A percentile compares a stretch with the other conserved stretches of the same genome.
Evolutionary conservation across 1,140 invertebrate genomes (phyloP).

Genomic region (Musca vetustissima): DNA sequence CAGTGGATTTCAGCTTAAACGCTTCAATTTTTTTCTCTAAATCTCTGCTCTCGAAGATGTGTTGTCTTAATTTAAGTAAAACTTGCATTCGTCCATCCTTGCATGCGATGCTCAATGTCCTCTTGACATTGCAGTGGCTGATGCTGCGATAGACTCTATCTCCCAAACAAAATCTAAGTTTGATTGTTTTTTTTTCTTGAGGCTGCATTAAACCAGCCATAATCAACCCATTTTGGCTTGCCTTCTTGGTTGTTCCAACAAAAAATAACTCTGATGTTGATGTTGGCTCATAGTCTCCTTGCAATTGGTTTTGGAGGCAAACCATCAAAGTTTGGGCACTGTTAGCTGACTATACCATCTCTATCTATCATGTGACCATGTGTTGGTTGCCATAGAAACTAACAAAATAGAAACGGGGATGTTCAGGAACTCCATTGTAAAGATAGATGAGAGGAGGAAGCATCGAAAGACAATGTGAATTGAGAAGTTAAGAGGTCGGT

Average conservation of each 20-base stretch:
- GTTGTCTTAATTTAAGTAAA: conserved; percentile 1
- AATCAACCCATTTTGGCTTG: not conserved
- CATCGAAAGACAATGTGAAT: not conserved
- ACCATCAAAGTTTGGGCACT: not conserved
- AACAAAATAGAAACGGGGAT: not conserved
- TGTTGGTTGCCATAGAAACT: no score
- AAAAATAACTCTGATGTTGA: not conserved
- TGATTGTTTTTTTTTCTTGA: conserved; percentile 20
- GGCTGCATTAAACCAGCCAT: not conserved
- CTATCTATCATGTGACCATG: not conserved
- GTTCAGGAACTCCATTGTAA: not conserved
- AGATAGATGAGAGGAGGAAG: not conserved
- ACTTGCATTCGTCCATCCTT: not conserved
- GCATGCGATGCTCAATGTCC: no score
- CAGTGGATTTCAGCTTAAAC: no score
- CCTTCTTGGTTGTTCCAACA: not conserved
- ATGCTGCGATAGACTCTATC: no score
- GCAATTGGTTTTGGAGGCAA: not conserved
- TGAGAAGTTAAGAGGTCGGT: conserved; percentile 14
- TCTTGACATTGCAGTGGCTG: not conserved
- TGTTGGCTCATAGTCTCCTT: not conserved
- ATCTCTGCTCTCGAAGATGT: not conserved
- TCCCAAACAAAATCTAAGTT: not conserved
- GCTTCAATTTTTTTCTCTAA: no score
- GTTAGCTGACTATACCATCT: not conserved